A percentile compares a stretch with the other conserved stretches of the same genome.
These are phyloP conservation scores for Rhabdomys dilectus DNA, from an alignment of 2,113 vertebrate species.

Conservation along the genomic window DNA sequence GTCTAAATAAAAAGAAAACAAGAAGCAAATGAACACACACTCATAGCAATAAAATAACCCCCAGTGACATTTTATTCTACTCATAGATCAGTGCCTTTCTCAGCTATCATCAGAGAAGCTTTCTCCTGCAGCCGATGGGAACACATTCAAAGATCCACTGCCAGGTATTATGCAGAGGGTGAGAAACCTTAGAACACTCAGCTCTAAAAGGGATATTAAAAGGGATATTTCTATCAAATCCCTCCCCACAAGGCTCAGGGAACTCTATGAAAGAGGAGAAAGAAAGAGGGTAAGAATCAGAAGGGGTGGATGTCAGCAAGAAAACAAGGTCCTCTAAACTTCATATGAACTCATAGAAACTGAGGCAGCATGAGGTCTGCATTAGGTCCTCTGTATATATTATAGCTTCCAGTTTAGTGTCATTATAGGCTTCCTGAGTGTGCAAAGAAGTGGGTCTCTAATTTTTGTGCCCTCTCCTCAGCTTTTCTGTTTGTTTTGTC, in stretches of 20 bases:
- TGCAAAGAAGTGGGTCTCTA: background rate
- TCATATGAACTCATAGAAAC: background rate
- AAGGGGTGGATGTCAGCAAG: background rate
- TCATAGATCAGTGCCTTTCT: background rate
- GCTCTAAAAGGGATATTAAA: background rate
- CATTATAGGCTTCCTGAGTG: background rate
- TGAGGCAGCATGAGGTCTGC: background rate
- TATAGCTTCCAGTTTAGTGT: background rate
- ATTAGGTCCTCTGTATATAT: background rate
- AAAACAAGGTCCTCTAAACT: background rate
- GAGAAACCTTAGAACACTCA: background rate
- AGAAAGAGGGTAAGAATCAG: background rate
- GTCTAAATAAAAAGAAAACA: background rate
- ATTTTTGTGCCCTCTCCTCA: background rate
- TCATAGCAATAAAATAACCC: background rate
- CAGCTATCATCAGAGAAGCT: background rate
- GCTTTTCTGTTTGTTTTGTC: background rate
- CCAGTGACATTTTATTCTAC: background rate
- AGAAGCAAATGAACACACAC: background rate
- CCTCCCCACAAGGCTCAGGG: background rate
- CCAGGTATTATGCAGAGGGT: background rate
- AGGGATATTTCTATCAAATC: background rate
- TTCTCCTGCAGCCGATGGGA: background rate
- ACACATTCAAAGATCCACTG: background rate
- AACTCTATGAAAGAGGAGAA: background rate